Percentiles rank a stretch among this genome's conserved stretches.
Conservation (phyloP, 2,797 vertebrate genomes). For the Sebastes baramenuke region DNA sequence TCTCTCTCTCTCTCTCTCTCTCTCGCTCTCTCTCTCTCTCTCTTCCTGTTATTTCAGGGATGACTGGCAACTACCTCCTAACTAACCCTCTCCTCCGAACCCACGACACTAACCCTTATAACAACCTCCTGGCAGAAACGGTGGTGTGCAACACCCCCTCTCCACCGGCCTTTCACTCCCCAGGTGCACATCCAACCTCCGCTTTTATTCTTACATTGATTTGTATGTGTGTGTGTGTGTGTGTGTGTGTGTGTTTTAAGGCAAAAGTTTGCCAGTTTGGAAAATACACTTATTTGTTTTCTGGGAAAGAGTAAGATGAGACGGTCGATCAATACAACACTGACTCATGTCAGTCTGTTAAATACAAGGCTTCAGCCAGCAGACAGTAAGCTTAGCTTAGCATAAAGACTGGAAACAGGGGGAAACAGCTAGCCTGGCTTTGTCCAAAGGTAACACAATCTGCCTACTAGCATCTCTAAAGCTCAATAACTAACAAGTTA, state of each 20-base stretch:
- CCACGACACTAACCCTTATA: constrained; percentile 99
- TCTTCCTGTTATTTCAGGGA: constrained; percentile 94
- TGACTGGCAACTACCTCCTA: constrained; percentile 99
- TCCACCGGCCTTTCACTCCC: constrained; percentile 98
- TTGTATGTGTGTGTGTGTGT: constrained; percentile 7
- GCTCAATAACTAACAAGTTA: neutral
- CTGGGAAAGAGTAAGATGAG: neutral
- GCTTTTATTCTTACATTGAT: constrained; percentile 38
- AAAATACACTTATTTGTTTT: constrained; percentile 6
- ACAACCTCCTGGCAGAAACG: constrained; percentile 99
- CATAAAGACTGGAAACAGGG: neutral
- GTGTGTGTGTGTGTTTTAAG: constrained; percentile 8
- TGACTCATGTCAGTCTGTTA: neutral
- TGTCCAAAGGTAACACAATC: neutral
- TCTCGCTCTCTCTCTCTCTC: constrained; percentile 68
- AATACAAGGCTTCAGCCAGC: neutral
- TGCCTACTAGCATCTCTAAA: neutral
- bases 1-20: constrained; percentile 80
- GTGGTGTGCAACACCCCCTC: constrained; percentile 99
- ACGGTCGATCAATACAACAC: neutral
- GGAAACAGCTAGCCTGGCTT: neutral
- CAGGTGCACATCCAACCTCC: constrained; percentile 87
- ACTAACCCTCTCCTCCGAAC: constrained; percentile 99
- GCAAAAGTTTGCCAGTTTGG: constrained; percentile 14
- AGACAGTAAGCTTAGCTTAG: neutral